Conservation (phyloP, 2,797 vertebrate genomes). For the Poeciliopsis presidionis region DNA sequence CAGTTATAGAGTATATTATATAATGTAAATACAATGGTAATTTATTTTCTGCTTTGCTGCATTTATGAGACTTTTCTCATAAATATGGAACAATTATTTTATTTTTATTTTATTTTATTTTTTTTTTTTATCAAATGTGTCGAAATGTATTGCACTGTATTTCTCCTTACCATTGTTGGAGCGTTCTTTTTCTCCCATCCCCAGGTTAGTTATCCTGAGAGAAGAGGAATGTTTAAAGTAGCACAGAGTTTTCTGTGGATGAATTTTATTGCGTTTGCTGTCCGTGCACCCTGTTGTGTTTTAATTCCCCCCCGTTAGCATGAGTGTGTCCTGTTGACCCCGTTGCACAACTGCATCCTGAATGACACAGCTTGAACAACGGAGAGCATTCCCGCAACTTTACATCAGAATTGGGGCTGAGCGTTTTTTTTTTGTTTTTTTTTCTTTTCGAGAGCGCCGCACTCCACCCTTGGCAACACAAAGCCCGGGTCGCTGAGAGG, state of each 20-base stretch:
- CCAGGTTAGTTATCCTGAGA: constrained; percentile 45
- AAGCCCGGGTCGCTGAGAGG: constrained; percentile 47
- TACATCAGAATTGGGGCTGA: constrained; percentile 52
- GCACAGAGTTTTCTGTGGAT: constrained; percentile 52
- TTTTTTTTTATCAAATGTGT: constrained; percentile 70
- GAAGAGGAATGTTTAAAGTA: constrained; percentile 38
- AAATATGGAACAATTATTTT: constrained; percentile 54
- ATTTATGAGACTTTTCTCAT: constrained; percentile 65
- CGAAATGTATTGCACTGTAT: constrained; percentile 71
- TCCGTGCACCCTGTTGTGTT: constrained; percentile 62
- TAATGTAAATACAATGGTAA: constrained; percentile 74
- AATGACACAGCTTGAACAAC: constrained; percentile 47
- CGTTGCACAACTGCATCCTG: constrained; percentile 57
- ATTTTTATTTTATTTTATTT: not conserved
- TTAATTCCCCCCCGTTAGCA: constrained; percentile 46
- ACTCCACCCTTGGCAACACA: constrained; percentile 53
- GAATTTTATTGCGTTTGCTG: constrained; percentile 68
- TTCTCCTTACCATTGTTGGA: constrained; percentile 54
- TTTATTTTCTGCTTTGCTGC: constrained; percentile 75
- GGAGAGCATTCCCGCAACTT: constrained; percentile 32
- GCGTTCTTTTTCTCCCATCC: constrained; percentile 37
- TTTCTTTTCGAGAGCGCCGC: constrained; percentile 46
- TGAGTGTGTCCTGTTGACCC: constrained; percentile 36
- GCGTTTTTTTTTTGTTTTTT: not conserved
- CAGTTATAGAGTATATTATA: constrained; percentile 62